These are phyloP conservation scores for Isoperla grammatica DNA, from an alignment of 2,888 invertebrate genomes.

Conservation along the genomic window DNA sequence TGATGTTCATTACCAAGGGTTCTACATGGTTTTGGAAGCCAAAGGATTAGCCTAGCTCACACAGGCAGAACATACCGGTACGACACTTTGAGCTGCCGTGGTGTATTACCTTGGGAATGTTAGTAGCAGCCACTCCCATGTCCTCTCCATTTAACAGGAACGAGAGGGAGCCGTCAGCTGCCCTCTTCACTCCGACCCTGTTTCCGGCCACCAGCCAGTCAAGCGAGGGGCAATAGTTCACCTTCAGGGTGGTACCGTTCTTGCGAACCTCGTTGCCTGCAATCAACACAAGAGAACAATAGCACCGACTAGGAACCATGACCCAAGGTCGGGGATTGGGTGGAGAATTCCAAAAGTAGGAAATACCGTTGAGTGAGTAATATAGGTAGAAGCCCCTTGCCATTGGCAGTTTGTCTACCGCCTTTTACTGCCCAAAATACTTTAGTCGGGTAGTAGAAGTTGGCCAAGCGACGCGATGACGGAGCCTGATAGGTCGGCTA, in stretches of 20 bases:
- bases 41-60: too few species aligned
- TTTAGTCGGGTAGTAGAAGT: too few species aligned
- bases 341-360: background rate
- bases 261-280: constrained; percentile 63
- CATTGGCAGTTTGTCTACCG: background rate
- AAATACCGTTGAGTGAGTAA: background rate
- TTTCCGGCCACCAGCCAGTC: constrained; percentile 79
- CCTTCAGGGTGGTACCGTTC: constrained; percentile 58
- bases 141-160: constrained; percentile 79
- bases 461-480: too few species aligned
- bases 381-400: background rate
- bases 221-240: constrained; percentile 65
- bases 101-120: constrained; percentile 74
- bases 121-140: constrained; percentile 66
- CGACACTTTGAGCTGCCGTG: too few species aligned
- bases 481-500: too few species aligned
- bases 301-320: background rate
- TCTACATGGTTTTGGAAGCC: too few species aligned
- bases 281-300: constrained; percentile 33
- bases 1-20: too few species aligned
- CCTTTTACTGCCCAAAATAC: too few species aligned
- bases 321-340: background rate
- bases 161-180: constrained; percentile 61
- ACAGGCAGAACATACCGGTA: too few species aligned
- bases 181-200: constrained; percentile 64